Base-by-base conservation (phyloP, 2,113 vertebrate genomes). In the Chloroceryle aenea region DNA sequence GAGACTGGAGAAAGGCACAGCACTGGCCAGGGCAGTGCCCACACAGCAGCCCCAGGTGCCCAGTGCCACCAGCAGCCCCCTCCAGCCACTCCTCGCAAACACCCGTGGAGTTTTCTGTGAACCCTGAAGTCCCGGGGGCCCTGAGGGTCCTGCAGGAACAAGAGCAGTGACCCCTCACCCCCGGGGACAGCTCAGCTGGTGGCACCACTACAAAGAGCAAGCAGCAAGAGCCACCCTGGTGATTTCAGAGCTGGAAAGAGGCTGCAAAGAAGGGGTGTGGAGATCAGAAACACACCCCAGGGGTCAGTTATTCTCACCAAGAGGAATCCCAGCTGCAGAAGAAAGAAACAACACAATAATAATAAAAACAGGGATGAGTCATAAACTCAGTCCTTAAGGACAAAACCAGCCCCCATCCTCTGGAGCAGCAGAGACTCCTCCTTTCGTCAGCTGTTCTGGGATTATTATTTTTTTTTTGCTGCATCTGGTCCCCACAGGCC, bases 161-260 rank as follows among this genome's bases (percentile, higher is more conserved):
- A 52, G 30, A 76, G 40, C 19, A 42, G 48, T 34, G 64, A 40
- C 34, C 9, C 43, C 56, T 81, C 80, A 75, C 52, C 53, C 32
- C 17, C 25, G 4, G 30, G 80, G 69, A 38, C 64, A 50, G 73
- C 9, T 64, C 62, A 73, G 62, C 85, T 59, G 61, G 26, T 32
- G 2, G 2, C 58, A 62, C 3, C 53, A 62, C 3, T 1, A 34
- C n/a, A 68, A 45, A 32, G 11, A 62, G 50, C 68, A 81, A 82
- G 53, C n/a, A 85, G 69, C 34, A 9, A 71, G 64, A 93, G 55
- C 78, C 86, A 77, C 68, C 83, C 75, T n/a, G 50, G 75, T 85
- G 91, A 94, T 30, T 67, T 79, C 87, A 83, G 93, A 85, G 87
- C 78, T 86, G 86, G 42, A 81, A 92, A 95, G 19, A 74, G 32